These are phyloP conservation scores for Papilio helenus DNA, from an alignment of 1,140 invertebrate genomes.

Conservation along the genomic window DNA sequence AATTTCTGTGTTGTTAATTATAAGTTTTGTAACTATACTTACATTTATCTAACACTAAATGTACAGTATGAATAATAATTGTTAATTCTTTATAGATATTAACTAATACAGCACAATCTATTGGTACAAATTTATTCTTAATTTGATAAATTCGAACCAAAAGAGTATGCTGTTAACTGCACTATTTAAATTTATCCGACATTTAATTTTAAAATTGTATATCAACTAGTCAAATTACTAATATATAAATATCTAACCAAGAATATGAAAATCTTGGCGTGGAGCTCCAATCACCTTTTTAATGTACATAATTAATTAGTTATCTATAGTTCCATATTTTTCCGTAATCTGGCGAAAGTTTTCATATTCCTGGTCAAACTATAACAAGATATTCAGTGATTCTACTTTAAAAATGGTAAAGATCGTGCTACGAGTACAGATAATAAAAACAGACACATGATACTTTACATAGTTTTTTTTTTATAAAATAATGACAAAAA, in stretches of 20 bases:
- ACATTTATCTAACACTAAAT: slow-evolving; percentile 24
- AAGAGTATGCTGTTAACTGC: background rate
- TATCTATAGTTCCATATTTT: no score
- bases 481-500: slow-evolving; percentile 34
- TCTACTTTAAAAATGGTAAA: slow-evolving; percentile 38
- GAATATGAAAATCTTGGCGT: no score
- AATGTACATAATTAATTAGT: no score
- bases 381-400: slow-evolving; percentile 29
- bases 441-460: slow-evolving; percentile 21
- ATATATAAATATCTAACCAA: background rate
- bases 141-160: background rate
- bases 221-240: slow-evolving; percentile 26
- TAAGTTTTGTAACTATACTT: slow-evolving; percentile 1
- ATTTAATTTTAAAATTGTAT: background rate
- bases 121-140: background rate
- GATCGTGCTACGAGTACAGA: slow-evolving; percentile 40
- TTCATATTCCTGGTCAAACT: background rate
- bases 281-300: no score
- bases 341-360: no score
- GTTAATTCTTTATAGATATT: background rate
- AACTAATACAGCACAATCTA: background rate
- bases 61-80: background rate
- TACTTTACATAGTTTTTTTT: slow-evolving; percentile 22
- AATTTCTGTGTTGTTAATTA: background rate
- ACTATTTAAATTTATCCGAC: background rate